A percentile compares a stretch with the other conserved stretches of the same genome.
Evolutionary conservation across 2,888 invertebrate genomes (phyloP).

Genomic region (Oligia latruncula): DNA sequence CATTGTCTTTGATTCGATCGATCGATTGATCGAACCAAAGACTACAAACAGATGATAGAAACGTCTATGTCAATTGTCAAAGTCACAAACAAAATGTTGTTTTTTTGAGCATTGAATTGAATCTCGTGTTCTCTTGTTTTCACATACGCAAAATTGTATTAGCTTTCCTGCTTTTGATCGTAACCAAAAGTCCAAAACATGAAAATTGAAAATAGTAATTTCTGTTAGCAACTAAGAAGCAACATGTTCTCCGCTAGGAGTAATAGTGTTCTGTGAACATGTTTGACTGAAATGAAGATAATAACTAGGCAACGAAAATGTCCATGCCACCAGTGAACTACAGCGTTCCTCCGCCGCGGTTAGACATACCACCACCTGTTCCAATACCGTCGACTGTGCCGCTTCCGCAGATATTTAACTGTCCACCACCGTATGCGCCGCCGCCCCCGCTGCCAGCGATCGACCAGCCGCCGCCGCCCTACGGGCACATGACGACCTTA

Average conservation of each 20-base stretch:
- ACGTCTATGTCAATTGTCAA: too few relatives aligned
- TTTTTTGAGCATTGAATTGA: conserved; percentile 4
- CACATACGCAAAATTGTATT: conserved; percentile 5
- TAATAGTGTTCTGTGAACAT: too few relatives aligned
- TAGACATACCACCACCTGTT: conserved; percentile 73
- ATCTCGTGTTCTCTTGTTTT: conserved; percentile 14
- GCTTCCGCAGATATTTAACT: conserved; percentile 66
- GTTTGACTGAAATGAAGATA: not conserved
- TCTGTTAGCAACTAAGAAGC: not conserved
- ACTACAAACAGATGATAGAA: too few relatives aligned
- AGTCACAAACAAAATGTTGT: too few relatives aligned
- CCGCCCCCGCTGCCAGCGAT: conserved; percentile 49
- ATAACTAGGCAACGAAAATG: conserved; percentile 67
- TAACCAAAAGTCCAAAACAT: not conserved
- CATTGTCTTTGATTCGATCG: too few relatives aligned
- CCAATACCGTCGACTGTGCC: conserved; percentile 75
- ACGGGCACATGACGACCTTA: conserved; percentile 49
- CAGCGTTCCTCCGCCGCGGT: conserved; percentile 79
- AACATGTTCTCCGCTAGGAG: too few relatives aligned
- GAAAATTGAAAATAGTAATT: too few relatives aligned
- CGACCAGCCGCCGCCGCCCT: conserved; percentile 48
- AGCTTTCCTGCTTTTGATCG: conserved; percentile 1
- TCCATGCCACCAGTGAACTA: conserved; percentile 80
- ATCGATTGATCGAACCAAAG: too few relatives aligned
- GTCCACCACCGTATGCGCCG: conserved; percentile 67